Evolutionary conservation across 2,888 invertebrate species (phyloP).

Genomic region (Oasisia sp.): DNA sequence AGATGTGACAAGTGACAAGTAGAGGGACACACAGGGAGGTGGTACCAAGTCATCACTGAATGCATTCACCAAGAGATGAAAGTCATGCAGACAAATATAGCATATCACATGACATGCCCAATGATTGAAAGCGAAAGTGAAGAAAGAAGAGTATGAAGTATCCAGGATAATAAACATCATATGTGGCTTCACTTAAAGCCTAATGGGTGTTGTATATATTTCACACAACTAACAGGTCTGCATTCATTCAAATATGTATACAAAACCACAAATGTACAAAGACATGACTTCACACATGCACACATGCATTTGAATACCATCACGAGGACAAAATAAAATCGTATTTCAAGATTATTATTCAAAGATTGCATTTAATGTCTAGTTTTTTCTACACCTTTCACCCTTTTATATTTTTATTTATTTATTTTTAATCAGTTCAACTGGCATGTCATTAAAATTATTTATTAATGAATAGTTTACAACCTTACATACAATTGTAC

Average conservation of each 20-base stretch:
- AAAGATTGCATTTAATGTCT: no score
- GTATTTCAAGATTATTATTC: no score
- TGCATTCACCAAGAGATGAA: background rate
- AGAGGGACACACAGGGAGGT: no score
- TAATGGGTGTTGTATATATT: background rate
- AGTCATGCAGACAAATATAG: background rate
- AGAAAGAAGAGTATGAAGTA: background rate
- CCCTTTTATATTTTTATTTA: no score
- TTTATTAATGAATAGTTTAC: no score
- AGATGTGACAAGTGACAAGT: background rate
- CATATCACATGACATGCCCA: slow-evolving; percentile 6
- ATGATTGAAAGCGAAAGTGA: background rate
- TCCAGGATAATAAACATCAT: background rate
- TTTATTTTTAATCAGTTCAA: no score
- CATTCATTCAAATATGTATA: background rate
- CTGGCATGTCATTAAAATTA: no score
- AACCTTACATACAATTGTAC: no score
- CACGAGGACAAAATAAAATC: background rate
- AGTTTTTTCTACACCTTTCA: no score
- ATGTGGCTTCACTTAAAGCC: background rate
- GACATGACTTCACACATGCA: background rate
- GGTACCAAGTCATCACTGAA: background rate
- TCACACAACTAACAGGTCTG: background rate
- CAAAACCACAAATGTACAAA: background rate
- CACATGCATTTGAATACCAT: background rate